Evolutionary conservation across 2,888 invertebrate species (phyloP), one percentile per base, ranked within the genome.

Genomic region (Drosophila suboccidentalis): DNA sequence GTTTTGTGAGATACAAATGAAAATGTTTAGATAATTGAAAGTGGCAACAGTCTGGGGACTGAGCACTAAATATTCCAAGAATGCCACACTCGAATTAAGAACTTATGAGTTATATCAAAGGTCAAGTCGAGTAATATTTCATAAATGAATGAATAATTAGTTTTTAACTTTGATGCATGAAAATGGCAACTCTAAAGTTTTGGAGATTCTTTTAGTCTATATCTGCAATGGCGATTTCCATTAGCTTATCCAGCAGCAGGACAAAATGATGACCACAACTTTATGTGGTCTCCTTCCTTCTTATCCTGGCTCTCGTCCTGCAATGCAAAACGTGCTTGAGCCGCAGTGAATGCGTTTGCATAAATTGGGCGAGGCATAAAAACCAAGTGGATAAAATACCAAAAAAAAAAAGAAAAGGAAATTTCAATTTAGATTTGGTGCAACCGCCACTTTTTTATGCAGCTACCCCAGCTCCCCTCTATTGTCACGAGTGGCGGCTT

Each of bases 361-460:
- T 89, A 86, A 89, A 89, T 86, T 80, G 81, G 68, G 62, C 44
- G 50, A 60, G 74, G 67, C 87, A 66, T 61, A 73, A 68, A 74
- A 61, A 47, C 58, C 62, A 75, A 75, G 66, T 61, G 77, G 57
- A 19, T 54, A 55, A 53, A 44, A 47, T n/a, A 15, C 44, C 13
- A 38, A 46, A 46, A 57, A 55, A 57, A 46, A 36, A 60, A 63
- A n/a, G n/a, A 2, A 29, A 64, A 50, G 29, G 15, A 80, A 81
- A 89, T 81, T 89, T 89, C 85, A 89, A 89, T 86, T 86, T 89
- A 82, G 82, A 82, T 86, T 89, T 86, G 71, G 65, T 79, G 88
- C 71, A 67, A 66, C 67, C 69, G 64, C 62, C 51, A 61, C 61
- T 83, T 75, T 67, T 65, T 58, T 63, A 53, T 64, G 74, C 78